Percentiles rank a stretch among this genome's conserved stretches.
Evolutionary conservation across 2,888 invertebrate species (phyloP).

Genomic region (Brenthis daphne): DNA sequence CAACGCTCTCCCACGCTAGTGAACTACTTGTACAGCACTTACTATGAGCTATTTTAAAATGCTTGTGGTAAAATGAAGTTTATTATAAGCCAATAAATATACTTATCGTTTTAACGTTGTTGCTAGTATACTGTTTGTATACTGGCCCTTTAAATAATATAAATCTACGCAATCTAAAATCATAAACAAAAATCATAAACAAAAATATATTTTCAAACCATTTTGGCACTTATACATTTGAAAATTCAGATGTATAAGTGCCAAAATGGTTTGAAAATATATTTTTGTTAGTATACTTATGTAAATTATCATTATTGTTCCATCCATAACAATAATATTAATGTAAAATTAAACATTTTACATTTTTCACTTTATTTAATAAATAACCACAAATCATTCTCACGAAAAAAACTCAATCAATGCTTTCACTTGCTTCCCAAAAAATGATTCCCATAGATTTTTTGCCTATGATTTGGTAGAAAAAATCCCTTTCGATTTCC

Average conservation of each 20-base stretch:
- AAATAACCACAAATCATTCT: neutral
- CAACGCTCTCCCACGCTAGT: slow-evolving; percentile 73
- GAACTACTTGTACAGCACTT: slow-evolving; percentile 44
- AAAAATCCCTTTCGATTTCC: slow-evolving; percentile 78
- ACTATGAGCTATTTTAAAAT: slow-evolving; percentile 22
- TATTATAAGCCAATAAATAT: slow-evolving; percentile 13
- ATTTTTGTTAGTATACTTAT: neutral
- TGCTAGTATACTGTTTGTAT: slow-evolving; percentile 6
- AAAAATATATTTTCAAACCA: no score
- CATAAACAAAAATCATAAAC: no score
- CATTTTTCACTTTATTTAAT: slow-evolving; percentile 3
- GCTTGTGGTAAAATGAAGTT: slow-evolving; percentile 19
- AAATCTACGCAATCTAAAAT: slow-evolving; percentile 2
- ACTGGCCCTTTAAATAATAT: slow-evolving; percentile 1
- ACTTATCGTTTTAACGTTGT: neutral
- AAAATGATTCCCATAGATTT: slow-evolving; percentile 60
- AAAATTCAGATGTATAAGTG: neutral
- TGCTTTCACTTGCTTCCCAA: slow-evolving; percentile 61
- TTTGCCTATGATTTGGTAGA: slow-evolving; percentile 56
- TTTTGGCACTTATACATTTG: no score
- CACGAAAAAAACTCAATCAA: slow-evolving; percentile 29
- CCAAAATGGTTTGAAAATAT: neutral
- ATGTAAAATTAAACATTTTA: slow-evolving; percentile 24
- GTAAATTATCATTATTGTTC: slow-evolving; percentile 1
- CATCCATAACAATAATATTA: slow-evolving; percentile 24